Evolutionary conservation across 2,113 vertebrate species (phyloP).

Genomic region (Corvus cornix): DNA sequence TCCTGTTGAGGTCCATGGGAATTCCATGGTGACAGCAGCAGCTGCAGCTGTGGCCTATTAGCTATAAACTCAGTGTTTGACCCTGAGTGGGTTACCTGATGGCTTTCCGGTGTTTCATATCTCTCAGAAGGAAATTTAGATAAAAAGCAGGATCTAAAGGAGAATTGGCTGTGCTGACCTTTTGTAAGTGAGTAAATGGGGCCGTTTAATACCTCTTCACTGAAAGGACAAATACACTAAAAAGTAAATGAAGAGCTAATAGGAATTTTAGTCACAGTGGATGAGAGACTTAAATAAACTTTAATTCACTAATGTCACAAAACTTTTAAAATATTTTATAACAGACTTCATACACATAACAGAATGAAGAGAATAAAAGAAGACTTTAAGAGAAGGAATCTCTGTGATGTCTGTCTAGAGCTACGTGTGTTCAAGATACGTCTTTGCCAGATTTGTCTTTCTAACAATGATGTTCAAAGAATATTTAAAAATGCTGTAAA

Average conservation of each 20-base stretch:
- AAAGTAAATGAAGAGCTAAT: not conserved
- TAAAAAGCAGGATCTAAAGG: not conserved
- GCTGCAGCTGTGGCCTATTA: not conserved
- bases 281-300: not conserved
- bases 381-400: not conserved
- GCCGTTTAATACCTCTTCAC: not conserved
- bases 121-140: not conserved
- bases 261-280: not conserved
- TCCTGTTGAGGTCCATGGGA: not conserved
- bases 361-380: not conserved
- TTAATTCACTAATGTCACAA: not conserved
- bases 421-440: accelerated
- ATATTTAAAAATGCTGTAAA: not conserved
- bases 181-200: not conserved
- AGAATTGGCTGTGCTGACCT: not conserved
- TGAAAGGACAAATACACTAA: not conserved
- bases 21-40: not conserved
- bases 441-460: not conserved
- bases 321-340: not conserved
- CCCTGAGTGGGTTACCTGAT: not conserved
- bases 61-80: not conserved
- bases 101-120: not conserved
- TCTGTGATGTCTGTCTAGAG: not conserved
- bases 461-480: not conserved
- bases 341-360: not conserved